Base-by-base conservation (phyloP, 2,888 invertebrate genomes). In the Lasioglossum marginatum region DNA sequence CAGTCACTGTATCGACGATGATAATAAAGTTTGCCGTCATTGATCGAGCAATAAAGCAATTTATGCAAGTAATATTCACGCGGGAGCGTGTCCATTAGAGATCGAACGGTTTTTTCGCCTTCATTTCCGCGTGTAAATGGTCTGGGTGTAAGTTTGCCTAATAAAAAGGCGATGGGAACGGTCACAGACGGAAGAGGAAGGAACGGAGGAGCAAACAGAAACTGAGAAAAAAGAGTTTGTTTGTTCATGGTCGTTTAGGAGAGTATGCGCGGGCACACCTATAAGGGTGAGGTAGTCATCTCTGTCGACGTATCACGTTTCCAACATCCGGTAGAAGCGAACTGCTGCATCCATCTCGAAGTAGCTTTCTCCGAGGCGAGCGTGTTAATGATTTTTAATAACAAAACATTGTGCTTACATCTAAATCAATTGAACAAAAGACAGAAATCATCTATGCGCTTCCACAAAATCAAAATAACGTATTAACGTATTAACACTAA, bases 261-360 rank as follows among this genome's bases (percentile, higher is more conserved):
- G 66, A 45, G 45, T 60, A 60, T 68, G 48, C 48, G 48, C n/a
- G 16, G 76, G 40, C 73, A 73, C 79, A 73, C 57, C 73, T 37
- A 52, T 23, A 23, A 68, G 68, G 19, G 40, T n/a, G 76, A 70
- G 72, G 43, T 77, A 73, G 78, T 89, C 89, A 76, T 74, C 79
- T 87, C 83, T 89, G 85, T 83, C 75, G 70, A 66, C 48, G 70
- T 89, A 89, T 89, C 89, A 75, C 57, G 82, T 87, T 87, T 80
- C 84, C 37, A 34, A 45, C 27, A 27, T 12, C 40, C 19, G 66
- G 34, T 66, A 40, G 85, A 85, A 72, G 81, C 87, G 31, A 68
- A 66, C 85, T 81, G 82, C 85, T 82, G 57, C 63, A 79, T 70
- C 31, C 63, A 31, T 63, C 63, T 63, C n/a, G 19, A 31, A 63